These are phyloP conservation scores for Hedya salicella DNA, from an alignment of 2,888 invertebrate genomes.

Conservation along the genomic window DNA sequence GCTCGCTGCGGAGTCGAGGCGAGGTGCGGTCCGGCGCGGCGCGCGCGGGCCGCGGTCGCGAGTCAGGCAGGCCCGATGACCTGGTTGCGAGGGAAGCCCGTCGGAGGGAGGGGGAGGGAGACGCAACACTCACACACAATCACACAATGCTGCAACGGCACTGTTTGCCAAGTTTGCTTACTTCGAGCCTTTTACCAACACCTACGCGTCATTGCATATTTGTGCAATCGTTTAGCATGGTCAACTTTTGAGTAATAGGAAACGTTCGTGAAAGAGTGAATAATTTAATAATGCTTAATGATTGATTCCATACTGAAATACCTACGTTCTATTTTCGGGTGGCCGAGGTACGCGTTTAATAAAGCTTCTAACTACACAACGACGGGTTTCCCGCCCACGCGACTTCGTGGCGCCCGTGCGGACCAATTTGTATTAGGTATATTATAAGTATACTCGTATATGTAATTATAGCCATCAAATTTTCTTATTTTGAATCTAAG, in stretches of 20 bases:
- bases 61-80: slow-evolving; percentile 75
- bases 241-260: slow-evolving; percentile 38
- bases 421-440: slow-evolving; percentile 45
- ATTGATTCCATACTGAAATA: slow-evolving; percentile 9
- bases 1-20: slow-evolving; percentile 53
- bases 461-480: background rate
- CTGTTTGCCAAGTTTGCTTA: slow-evolving; percentile 43
- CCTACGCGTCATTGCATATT: slow-evolving; percentile 44
- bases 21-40: background rate
- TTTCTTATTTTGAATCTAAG: background rate
- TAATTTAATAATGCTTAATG: slow-evolving; percentile 7
- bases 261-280: slow-evolving; percentile 20
- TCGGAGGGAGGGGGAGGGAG: slow-evolving; percentile 54
- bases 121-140: slow-evolving; percentile 23
- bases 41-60: slow-evolving; percentile 61
- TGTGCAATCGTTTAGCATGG: slow-evolving; percentile 40
- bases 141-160: slow-evolving; percentile 41
- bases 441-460: background rate
- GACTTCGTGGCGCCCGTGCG: slow-evolving; percentile 80
- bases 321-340: slow-evolving; percentile 7
- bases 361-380: slow-evolving; percentile 65
- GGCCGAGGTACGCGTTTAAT: slow-evolving; percentile 51
- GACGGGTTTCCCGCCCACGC: slow-evolving; percentile 84
- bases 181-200: slow-evolving; percentile 42
- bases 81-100: slow-evolving; percentile 79